Percentiles rank a stretch among this genome's conserved stretches.
Conservation (phyloP, 2,888 invertebrate genomes). For the Pandemis cinnamomeana region DNA sequence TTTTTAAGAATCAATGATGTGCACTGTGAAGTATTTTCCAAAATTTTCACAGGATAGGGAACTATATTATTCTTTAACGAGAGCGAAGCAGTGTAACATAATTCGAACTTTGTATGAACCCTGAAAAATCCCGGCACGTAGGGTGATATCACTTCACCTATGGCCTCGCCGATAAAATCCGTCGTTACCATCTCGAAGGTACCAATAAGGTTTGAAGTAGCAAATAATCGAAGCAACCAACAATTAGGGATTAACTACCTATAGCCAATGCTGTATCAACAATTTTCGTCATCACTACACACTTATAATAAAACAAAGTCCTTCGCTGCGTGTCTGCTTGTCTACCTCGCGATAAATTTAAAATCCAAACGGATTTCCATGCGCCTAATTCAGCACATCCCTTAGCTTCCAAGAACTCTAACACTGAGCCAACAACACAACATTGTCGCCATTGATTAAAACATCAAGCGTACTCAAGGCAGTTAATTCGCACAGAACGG, state of each 20-base stretch:
- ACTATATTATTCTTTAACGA: too few relatives aligned
- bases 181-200: not conserved
- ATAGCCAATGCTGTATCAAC: not conserved
- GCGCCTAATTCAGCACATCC: too few relatives aligned
- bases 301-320: too few relatives aligned
- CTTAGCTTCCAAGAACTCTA: too few relatives aligned
- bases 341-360: too few relatives aligned
- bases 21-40: too few relatives aligned
- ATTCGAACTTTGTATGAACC: not conserved
- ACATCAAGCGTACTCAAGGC: not conserved
- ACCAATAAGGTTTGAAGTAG: not conserved
- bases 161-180: not conserved
- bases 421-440: not conserved
- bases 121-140: slow-evolving; percentile 2
- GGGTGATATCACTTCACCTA: not conserved
- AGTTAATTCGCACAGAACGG: not conserved
- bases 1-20: too few relatives aligned
- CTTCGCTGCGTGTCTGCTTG: too few relatives aligned
- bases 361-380: too few relatives aligned
- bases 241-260: not conserved
- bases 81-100: not conserved
- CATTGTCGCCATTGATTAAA: not conserved
- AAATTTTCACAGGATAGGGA: too few relatives aligned
- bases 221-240: not conserved
- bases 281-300: not conserved